phyloP scores from a whole-genome alignment of 2,797 vertebrate genomes.

The Hyperoplus lanceolatus region DNA sequence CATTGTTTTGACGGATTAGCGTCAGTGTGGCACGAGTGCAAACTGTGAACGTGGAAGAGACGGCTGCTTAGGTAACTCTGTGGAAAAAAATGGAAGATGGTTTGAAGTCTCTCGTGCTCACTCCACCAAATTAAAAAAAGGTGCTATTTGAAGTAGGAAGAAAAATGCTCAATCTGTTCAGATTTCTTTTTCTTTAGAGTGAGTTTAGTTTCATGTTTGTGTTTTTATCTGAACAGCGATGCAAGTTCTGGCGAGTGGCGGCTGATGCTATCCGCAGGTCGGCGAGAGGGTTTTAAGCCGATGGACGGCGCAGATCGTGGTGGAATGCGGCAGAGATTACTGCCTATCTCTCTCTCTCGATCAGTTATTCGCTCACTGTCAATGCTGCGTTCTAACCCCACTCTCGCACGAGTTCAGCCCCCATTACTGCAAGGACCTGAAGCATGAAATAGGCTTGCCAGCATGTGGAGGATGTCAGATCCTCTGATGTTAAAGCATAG shows the following conservation, averaged over 20 bases:
- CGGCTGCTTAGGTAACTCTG: slow-evolving; percentile 44
- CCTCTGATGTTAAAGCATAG: slow-evolving; percentile 58
- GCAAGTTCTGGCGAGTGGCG: slow-evolving; percentile 19
- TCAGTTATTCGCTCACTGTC: slow-evolving; percentile 53
- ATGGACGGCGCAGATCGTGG: slow-evolving; percentile 37
- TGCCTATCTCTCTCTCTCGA: slow-evolving; percentile 62
- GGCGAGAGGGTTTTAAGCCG: slow-evolving; percentile 27
- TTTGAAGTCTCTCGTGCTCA: slow-evolving; percentile 13
- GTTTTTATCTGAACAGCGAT: neutral
- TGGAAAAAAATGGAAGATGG: slow-evolving; percentile 25
- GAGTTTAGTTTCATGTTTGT: slow-evolving; percentile 12
- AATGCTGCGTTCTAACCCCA: slow-evolving; percentile 50
- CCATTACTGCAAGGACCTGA: slow-evolving; percentile 75
- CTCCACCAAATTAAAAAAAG: neutral
- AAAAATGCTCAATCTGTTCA: too few species aligned
- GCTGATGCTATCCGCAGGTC: slow-evolving; percentile 53
- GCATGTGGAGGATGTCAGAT: slow-evolving; percentile 74
- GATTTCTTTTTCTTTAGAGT: neutral
- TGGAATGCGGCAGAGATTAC: slow-evolving; percentile 65
- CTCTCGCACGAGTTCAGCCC: slow-evolving; percentile 59
- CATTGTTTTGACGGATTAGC: slow-evolving; percentile 55
- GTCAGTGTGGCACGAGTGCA: slow-evolving; percentile 28
- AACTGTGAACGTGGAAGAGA: slow-evolving; percentile 36
- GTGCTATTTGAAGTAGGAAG: too few species aligned
- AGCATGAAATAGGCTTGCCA: slow-evolving; percentile 82